phyloP scores from a whole-genome alignment of 1,140 invertebrate genomes.

The Dysdera silvatica region DNA sequence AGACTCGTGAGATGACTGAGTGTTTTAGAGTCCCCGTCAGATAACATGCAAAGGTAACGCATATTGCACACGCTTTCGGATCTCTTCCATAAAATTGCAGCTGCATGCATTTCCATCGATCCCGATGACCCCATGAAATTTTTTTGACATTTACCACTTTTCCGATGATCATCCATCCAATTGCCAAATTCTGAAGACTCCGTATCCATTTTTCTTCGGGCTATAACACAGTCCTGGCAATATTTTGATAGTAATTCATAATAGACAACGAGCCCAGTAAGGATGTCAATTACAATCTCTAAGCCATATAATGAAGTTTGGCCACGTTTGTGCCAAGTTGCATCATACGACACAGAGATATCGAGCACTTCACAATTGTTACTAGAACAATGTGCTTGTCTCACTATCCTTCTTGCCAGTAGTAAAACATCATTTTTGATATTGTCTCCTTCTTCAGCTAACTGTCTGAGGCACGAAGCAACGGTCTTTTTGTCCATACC shows the following conservation, averaged over 20 bases:
- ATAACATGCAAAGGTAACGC: neutral
- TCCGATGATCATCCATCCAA: neutral
- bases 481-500: no score
- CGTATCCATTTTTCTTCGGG: neutral
- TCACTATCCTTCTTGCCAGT: neutral
- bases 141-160: slow-evolving; percentile 31
- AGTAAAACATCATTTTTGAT: no score
- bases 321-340: neutral
- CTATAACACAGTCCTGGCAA: neutral
- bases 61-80: neutral
- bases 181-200: neutral
- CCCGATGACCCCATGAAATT: slow-evolving; percentile 21
- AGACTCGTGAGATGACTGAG: neutral
- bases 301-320: neutral
- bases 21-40: neutral
- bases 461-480: no score
- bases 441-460: no score
- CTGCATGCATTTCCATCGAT: neutral
- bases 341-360: neutral
- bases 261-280: neutral
- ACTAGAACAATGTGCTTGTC: neutral
- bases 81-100: neutral
- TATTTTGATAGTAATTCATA: neutral
- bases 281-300: neutral
- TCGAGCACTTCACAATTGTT: neutral